Evolutionary conservation across 2,888 invertebrate species (phyloP).

Genomic region (Leptopilina myrica): DNA sequence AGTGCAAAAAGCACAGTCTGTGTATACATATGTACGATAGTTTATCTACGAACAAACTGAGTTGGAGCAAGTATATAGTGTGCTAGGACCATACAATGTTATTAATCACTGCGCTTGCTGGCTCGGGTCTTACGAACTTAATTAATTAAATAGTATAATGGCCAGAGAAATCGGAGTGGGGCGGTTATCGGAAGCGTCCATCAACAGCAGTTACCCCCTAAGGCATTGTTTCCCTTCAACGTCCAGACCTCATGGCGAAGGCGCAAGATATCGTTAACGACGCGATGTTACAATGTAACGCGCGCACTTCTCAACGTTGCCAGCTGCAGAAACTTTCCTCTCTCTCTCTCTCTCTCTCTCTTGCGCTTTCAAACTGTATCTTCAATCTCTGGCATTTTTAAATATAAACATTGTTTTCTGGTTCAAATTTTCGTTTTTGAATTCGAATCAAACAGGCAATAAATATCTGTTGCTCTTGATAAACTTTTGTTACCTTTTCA

Average conservation of each 20-base stretch:
- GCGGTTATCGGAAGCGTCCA: slow-evolving; percentile 73
- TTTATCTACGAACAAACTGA: slow-evolving; percentile 34
- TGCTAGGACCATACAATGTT: slow-evolving; percentile 65
- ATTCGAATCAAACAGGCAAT: no score
- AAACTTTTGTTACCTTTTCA: neutral
- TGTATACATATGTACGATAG: slow-evolving; percentile 14
- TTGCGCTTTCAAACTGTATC: slow-evolving; percentile 10
- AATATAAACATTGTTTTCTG: no score
- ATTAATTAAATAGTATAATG: slow-evolving; percentile 74
- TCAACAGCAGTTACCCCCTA: slow-evolving; percentile 70
- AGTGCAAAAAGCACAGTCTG: neutral
- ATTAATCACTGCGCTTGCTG: slow-evolving; percentile 69
- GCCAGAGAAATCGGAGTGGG: slow-evolving; percentile 65
- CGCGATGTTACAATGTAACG: slow-evolving; percentile 57
- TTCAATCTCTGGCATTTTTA: no score
- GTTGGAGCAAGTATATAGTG: slow-evolving; percentile 42
- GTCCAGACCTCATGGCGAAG: slow-evolving; percentile 65
- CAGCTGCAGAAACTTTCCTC: slow-evolving; percentile 38
- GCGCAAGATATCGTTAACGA: slow-evolving; percentile 62
- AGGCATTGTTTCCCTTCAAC: slow-evolving; percentile 71
- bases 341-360: slow-evolving; percentile 1
- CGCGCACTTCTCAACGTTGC: slow-evolving; percentile 19
- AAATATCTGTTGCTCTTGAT: no score
- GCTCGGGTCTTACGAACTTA: slow-evolving; percentile 69
- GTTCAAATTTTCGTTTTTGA: no score